Percentiles rank a stretch among this genome's conserved stretches.
Conservation (phyloP, 2,888 invertebrate species). For the Elegia similella region DNA sequence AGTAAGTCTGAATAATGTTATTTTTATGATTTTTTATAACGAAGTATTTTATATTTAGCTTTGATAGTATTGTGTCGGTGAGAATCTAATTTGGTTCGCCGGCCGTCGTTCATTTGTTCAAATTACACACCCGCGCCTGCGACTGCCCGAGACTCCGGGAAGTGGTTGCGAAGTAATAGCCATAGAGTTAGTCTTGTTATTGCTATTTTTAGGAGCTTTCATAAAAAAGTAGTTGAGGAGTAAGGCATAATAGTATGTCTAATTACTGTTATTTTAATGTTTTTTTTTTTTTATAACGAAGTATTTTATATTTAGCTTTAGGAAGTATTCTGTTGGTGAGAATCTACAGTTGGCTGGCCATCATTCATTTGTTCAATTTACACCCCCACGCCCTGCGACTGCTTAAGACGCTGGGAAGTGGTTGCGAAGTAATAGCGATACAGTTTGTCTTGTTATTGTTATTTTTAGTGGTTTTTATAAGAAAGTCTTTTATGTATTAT, state of each 20-base stretch:
- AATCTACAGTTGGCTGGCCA: constrained; percentile 84
- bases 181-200: background rate
- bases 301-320: too few species aligned
- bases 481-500: too few species aligned
- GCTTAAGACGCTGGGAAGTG: constrained; percentile 17
- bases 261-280: too few species aligned
- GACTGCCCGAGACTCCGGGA: background rate
- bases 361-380: constrained; percentile 86
- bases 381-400: constrained; percentile 34
- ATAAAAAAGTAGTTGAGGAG: too few species aligned
- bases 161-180: constrained; percentile 16
- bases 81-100: too few species aligned
- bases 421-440: constrained; percentile 13
- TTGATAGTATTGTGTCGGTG: constrained; percentile 33
- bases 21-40: too few species aligned
- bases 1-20: too few species aligned
- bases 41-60: too few species aligned
- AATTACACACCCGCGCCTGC: too few species aligned
- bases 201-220: background rate
- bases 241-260: too few species aligned
- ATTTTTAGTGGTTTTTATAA: background rate
- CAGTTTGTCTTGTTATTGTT: background rate
- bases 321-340: constrained; percentile 50
- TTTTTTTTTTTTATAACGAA: too few species aligned
- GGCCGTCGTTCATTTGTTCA: too few species aligned